phyloP scores from a whole-genome alignment of 2,888 invertebrate genomes.

The Hedychridium roseum region DNA sequence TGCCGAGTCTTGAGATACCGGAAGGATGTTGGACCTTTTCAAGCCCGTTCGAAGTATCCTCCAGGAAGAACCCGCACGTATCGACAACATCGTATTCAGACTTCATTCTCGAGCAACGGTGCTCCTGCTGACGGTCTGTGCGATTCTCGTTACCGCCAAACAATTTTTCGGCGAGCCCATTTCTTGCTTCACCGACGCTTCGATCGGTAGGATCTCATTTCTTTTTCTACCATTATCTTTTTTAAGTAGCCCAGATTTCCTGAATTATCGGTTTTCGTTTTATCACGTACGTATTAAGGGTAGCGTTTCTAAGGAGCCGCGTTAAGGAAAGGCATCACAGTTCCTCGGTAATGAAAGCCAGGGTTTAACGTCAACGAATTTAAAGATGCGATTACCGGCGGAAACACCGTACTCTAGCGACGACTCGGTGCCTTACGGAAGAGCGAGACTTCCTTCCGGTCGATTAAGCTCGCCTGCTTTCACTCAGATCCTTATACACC shows the following conservation, averaged over 20 bases:
- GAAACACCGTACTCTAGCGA: not conserved
- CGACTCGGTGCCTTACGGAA: not conserved
- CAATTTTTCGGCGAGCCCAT: slow-evolving; percentile 56
- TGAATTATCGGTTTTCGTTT: too few species aligned
- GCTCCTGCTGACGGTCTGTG: slow-evolving; percentile 42
- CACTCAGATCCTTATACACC: not conserved
- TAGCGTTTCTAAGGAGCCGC: too few species aligned
- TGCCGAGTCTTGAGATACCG: too few species aligned
- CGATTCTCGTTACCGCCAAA: slow-evolving; percentile 50
- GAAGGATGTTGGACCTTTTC: slow-evolving; percentile 51
- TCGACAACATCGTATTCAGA: slow-evolving; percentile 44
- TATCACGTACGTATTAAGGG: too few species aligned
- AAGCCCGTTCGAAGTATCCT: slow-evolving; percentile 40
- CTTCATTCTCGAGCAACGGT: slow-evolving; percentile 50
- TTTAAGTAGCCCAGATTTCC: too few species aligned
- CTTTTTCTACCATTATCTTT: too few species aligned
- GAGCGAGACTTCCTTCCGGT: slow-evolving; percentile 1
- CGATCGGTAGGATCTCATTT: slow-evolving; percentile 27
- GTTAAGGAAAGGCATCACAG: too few species aligned
- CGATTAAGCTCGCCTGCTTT: slow-evolving; percentile 1
- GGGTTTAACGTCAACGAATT: too few species aligned
- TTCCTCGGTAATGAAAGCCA: too few species aligned
- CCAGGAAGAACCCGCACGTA: slow-evolving; percentile 30
- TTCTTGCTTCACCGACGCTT: slow-evolving; percentile 48
- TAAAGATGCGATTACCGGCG: too few species aligned